A percentile compares a stretch with the other conserved stretches of the same genome.
Evolutionary conservation across 2,888 invertebrate species (phyloP).

Genomic region (Blastobasis adustella): DNA sequence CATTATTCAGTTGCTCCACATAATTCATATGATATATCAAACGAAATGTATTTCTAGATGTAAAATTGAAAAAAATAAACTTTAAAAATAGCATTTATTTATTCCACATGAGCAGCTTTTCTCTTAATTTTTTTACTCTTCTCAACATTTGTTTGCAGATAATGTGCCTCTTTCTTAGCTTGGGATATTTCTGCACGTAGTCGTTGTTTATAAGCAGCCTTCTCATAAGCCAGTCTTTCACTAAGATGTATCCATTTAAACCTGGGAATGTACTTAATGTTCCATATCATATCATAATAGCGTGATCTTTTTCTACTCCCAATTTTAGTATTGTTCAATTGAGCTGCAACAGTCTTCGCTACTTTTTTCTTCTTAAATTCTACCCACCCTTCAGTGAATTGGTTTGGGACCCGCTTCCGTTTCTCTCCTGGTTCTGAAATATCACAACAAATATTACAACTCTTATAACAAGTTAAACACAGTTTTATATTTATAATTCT

Average conservation of each 20-base stretch:
- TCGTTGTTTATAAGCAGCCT: conserved; percentile 90
- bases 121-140: conserved; percentile 81
- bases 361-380: conserved; percentile 92
- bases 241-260: conserved; percentile 98
- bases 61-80: conserved; percentile 1
- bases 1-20: too few relatives aligned
- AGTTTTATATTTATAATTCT: too few relatives aligned
- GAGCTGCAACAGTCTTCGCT: conserved; percentile 89
- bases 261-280: conserved; percentile 94
- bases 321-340: conserved; percentile 91
- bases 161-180: conserved; percentile 92
- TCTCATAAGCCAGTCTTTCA: conserved; percentile 94
- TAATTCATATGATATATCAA: too few relatives aligned
- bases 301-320: conserved; percentile 89
- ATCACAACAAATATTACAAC: too few relatives aligned
- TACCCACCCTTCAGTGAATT: conserved; percentile 96
- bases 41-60: too few relatives aligned
- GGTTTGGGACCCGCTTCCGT: conserved; percentile 73
- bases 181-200: conserved; percentile 90
- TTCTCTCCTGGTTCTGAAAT: conserved; percentile 64
- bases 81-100: conserved; percentile 6
- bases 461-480: too few relatives aligned
- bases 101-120: conserved; percentile 22
- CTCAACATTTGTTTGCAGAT: conserved; percentile 88
- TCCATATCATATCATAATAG: conserved; percentile 95